These are phyloP conservation scores for Theocolax elegans DNA, from an alignment of 1,140 invertebrate genomes.

Conservation along the genomic window DNA sequence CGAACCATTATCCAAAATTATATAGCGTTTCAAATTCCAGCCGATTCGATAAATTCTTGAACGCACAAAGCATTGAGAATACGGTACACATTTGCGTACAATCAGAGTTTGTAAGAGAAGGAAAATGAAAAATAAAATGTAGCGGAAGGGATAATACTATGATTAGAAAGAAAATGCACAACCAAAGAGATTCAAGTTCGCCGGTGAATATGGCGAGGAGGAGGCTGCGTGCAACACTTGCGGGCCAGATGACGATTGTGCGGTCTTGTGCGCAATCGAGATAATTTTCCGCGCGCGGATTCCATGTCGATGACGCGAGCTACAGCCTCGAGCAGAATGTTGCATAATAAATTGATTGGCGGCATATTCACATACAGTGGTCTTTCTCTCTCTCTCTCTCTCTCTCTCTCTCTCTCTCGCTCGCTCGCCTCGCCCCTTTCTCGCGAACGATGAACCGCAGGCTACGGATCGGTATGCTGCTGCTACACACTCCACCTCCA, in stretches of 20 bases:
- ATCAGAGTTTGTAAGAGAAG: too few relatives aligned
- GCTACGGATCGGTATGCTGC: neutral
- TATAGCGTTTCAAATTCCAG: too few relatives aligned
- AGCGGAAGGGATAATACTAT: too few relatives aligned
- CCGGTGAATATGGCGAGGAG: neutral
- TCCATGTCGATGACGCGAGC: conserved; percentile 28
- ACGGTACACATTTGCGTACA: too few relatives aligned
- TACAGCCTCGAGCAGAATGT: conserved; percentile 4
- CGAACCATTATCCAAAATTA: too few relatives aligned
- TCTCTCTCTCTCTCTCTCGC: too few relatives aligned
- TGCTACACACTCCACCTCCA: too few relatives aligned
- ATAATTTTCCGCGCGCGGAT: conserved; percentile 22
- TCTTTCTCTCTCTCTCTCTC: too few relatives aligned
- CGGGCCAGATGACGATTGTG: neutral
- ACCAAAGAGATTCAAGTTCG: conserved; percentile 4
- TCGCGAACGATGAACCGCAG: conserved; percentile 23
- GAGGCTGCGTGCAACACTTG: neutral
- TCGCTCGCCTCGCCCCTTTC: neutral
- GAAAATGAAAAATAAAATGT: too few relatives aligned
- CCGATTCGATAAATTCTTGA: too few relatives aligned
- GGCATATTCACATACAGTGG: neutral
- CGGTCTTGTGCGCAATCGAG: conserved; percentile 11
- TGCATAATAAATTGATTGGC: conserved; percentile 35
- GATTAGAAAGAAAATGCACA: too few relatives aligned
- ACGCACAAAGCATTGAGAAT: too few relatives aligned